phyloP scores from a whole-genome alignment of 1,140 invertebrate genomes.

The Ptiloglossa arizonensis region DNA sequence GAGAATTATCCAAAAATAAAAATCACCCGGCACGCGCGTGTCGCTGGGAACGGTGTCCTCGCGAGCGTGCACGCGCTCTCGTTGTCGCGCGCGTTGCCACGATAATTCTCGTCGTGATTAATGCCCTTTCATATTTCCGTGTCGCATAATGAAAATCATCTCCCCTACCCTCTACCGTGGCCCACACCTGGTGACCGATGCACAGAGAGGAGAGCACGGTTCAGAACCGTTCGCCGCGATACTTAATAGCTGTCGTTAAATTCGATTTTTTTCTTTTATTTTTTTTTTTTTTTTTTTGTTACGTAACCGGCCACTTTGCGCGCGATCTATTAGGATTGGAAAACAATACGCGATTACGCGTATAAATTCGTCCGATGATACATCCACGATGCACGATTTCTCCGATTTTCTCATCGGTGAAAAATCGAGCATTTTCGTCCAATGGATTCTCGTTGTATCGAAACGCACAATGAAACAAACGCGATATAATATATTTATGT shows the following conservation, averaged over 20 bases:
- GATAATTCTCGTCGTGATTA: slow-evolving; percentile 45
- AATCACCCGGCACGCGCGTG: neutral
- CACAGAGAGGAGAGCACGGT: too few species aligned
- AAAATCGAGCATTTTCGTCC: too few species aligned
- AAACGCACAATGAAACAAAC: too few species aligned
- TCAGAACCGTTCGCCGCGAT: neutral
- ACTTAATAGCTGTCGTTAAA: slow-evolving; percentile 5
- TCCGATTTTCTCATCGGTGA: too few species aligned
- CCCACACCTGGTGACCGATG: neutral
- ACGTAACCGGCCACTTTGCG: too few species aligned
- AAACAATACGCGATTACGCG: slow-evolving; percentile 1
- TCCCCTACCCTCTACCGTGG: too few species aligned
- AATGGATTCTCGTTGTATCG: too few species aligned
- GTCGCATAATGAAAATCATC: slow-evolving; percentile 27
- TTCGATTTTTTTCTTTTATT: neutral
- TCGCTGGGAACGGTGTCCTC: neutral
- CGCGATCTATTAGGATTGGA: neutral
- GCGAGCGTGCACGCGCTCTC: neutral
- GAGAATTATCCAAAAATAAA: slow-evolving; percentile 14
- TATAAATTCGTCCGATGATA: neutral
- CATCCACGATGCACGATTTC: neutral
- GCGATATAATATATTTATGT: too few species aligned
- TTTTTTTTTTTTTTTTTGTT: too few species aligned
- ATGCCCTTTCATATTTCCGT: slow-evolving; percentile 25
- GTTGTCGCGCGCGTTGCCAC: neutral